Evolutionary conservation across 2,113 vertebrate genomes (phyloP).

Genomic region (Toxotes chatareus): DNA sequence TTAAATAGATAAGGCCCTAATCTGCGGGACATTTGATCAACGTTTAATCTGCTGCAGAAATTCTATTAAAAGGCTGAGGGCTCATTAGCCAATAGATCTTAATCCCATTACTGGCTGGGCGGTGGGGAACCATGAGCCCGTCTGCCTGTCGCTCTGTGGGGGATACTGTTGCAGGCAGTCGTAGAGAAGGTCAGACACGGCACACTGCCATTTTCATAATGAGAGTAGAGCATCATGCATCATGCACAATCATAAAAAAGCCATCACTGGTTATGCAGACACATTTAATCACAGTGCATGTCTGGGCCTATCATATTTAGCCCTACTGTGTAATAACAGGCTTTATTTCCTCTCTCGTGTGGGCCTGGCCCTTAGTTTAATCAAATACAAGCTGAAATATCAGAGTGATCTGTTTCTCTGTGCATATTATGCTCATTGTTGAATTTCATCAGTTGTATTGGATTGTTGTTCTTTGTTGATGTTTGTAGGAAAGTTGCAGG

Average conservation of each 20-base stretch:
- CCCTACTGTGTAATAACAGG: slow-evolving; percentile 75
- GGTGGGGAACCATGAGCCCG: slow-evolving; percentile 60
- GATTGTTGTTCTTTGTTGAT: slow-evolving; percentile 33
- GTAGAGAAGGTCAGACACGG: slow-evolving; percentile 73
- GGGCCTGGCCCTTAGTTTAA: slow-evolving; percentile 67
- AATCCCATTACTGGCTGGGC: slow-evolving; percentile 81
- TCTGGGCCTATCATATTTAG: slow-evolving; percentile 75
- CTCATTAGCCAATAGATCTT: slow-evolving; percentile 85
- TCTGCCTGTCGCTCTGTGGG: slow-evolving; percentile 67
- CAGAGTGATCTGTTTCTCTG: slow-evolving; percentile 56
- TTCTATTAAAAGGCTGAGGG: slow-evolving; percentile 80
- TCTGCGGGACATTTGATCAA: slow-evolving; percentile 80
- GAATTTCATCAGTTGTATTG: slow-evolving; percentile 28
- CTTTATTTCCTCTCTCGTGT: slow-evolving; percentile 69
- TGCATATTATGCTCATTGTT: slow-evolving; percentile 61
- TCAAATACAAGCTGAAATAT: slow-evolving; percentile 80
- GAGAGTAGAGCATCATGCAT: slow-evolving; percentile 77
- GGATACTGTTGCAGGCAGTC: slow-evolving; percentile 57
- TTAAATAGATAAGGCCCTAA: slow-evolving; percentile 72
- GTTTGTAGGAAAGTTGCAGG: slow-evolving; percentile 8
- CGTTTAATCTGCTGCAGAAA: slow-evolving; percentile 78
- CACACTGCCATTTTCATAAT: slow-evolving; percentile 81
- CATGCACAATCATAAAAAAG: slow-evolving; percentile 79
- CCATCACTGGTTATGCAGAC: slow-evolving; percentile 74
- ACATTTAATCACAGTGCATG: slow-evolving; percentile 81